Evolutionary conservation across 2,888 invertebrate genomes (phyloP), one percentile per base, ranked within the genome.

Genomic region (Lampropteryx suffumata): DNA sequence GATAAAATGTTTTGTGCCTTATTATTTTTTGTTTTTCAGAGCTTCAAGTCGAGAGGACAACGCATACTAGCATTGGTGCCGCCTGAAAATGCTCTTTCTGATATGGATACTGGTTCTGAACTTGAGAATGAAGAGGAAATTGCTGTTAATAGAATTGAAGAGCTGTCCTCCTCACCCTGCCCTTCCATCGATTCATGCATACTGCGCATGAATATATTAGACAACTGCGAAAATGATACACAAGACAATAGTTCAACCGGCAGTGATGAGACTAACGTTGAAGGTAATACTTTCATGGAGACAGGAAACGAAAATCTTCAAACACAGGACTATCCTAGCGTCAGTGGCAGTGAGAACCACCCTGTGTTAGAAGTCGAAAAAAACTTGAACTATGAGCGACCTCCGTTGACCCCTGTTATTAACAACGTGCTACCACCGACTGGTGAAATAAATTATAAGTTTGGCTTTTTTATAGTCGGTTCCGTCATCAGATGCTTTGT

Each of bases 91-190:
- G 46, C 36, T 49, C 37, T 24, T 34, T 54, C 49, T 14, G 45
- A 45, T 29, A 34, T 49, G 17, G 45, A 54, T 46, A 54, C 32
- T 34, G 26, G 42, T 46, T 54, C 45, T 11, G 51, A 51, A 46
- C 37, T 17, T 27, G 47, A 52, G 11, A 42, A 42, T 52, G 47
- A 52, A 43, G 47, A 53, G 12, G 26, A 53, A 48, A 42, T 49
- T 45, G 36, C 28, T 28, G 27, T 14, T 39, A 21, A 41, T 45
- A 41, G 45, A 45, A 30, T 21, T 45, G 35, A 40, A 44, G 41
- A 50, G 40, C 40, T 40, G 2, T 50, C 50, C 21, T 44, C 44
- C 40, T 50, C 50, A 34, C 40, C 40, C 21, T 50, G 39, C 35
- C 45, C 45, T 45, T 45, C 36, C 11, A 36, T 45, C 35, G 45